phyloP scores from a whole-genome alignment of 30 jellyfish, hydroid and myxozoan species.

The Turritopsis dohrnii region DNA sequence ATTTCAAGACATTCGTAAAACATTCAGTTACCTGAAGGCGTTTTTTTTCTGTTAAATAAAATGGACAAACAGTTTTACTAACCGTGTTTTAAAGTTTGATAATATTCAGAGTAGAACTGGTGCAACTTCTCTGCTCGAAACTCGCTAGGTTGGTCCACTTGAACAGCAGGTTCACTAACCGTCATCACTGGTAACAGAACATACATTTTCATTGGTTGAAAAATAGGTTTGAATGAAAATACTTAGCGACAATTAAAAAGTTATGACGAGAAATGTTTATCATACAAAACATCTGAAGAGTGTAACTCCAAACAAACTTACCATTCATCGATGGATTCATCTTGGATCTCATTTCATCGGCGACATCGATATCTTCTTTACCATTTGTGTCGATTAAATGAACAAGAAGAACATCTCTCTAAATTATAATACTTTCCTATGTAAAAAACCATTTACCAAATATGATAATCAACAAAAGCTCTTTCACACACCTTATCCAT shows the following conservation, averaged over 20 bases:
- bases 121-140: not conserved
- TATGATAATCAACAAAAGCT: not conserved
- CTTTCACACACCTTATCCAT: slow-evolving; percentile 19
- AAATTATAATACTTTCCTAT: too few relatives aligned
- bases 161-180: not conserved
- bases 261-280: too few relatives aligned
- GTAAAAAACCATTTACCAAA: too few relatives aligned
- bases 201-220: too few relatives aligned
- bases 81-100: not conserved
- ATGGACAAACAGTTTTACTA: not conserved
- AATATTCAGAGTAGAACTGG: not conserved
- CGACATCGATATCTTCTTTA: slow-evolving; percentile 34
- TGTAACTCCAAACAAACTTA: not conserved
- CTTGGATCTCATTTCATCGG: slow-evolving; percentile 13
- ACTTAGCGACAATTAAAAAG: too few relatives aligned
- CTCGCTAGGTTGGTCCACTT: not conserved
- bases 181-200: not conserved
- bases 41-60: too few relatives aligned
- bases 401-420: slow-evolving; percentile 33
- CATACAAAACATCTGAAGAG: too few relatives aligned
- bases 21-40: too few relatives aligned
- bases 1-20: not conserved
- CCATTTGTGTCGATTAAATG: slow-evolving; percentile 50
- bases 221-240: too few relatives aligned
- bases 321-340: not conserved